A percentile compares a stretch with the other conserved stretches of the same genome.
These are phyloP conservation scores for Ctenochaetus hawaiiensis DNA, from an alignment of 2,797 vertebrate species.

Conservation along the genomic window DNA sequence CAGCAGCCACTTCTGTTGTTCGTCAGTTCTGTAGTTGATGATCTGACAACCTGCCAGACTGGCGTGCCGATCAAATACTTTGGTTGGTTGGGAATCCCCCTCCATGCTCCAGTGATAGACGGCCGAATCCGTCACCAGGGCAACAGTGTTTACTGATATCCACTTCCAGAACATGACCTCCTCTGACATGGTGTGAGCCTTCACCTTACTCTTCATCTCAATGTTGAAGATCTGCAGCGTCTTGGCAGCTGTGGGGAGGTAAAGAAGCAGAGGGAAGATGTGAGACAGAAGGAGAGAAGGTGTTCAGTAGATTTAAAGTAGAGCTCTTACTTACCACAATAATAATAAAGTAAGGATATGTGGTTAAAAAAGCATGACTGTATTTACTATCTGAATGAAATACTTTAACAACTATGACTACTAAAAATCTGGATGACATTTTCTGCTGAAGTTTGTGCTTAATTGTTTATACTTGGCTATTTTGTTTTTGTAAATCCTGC, in stretches of 20 bases:
- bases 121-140: slow-evolving; percentile 91
- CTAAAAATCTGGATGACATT: not conserved
- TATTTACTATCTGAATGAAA: not conserved
- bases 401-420: not conserved
- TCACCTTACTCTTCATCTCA: slow-evolving; percentile 97
- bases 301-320: not conserved
- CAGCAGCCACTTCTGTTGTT: slow-evolving; percentile 94
- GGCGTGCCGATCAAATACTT: slow-evolving; percentile 93
- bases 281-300: slow-evolving; percentile 25
- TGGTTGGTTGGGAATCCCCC: slow-evolving; percentile 92
- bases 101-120: slow-evolving; percentile 97
- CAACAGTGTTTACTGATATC: slow-evolving; percentile 94
- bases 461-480: not conserved
- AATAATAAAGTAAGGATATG: not conserved
- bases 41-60: slow-evolving; percentile 94
- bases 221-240: slow-evolving; percentile 97
- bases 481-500: not conserved
- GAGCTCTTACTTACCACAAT: not conserved
- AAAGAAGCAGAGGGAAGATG: not conserved
- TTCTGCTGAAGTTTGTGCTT: not conserved
- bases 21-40: slow-evolving; percentile 94
- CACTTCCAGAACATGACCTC: slow-evolving; percentile 97
- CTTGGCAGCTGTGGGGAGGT: slow-evolving; percentile 88
- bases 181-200: slow-evolving; percentile 94
- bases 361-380: not conserved